These are phyloP conservation scores for Drosophila aff. DNA, from an alignment of 1,140 invertebrate genomes.

Conservation along the genomic window DNA sequence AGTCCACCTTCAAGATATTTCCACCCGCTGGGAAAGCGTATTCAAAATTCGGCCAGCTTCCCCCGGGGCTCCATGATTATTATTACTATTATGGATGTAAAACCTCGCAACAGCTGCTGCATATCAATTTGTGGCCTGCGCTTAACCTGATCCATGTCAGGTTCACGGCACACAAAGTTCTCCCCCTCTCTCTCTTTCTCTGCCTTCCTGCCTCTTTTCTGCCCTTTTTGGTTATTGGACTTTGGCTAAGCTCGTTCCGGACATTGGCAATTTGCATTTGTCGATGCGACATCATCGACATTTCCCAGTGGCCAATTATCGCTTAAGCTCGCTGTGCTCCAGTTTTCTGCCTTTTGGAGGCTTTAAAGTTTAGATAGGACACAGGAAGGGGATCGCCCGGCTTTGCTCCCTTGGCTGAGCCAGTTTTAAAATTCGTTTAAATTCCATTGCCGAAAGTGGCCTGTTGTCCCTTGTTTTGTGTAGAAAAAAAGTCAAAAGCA, in stretches of 20 bases:
- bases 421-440: slow-evolving; percentile 76
- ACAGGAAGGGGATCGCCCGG: slow-evolving; percentile 5
- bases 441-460: slow-evolving; percentile 71
- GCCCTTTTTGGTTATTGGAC: slow-evolving; percentile 16
- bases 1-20: no score
- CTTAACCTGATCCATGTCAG: slow-evolving; percentile 60
- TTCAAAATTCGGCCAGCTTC: slow-evolving; percentile 1
- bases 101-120: slow-evolving; percentile 75
- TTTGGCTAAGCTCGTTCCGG: slow-evolving; percentile 70
- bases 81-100: slow-evolving; percentile 63
- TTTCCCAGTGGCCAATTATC: slow-evolving; percentile 79
- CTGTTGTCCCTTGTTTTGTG: slow-evolving; percentile 17
- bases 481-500: slow-evolving; percentile 29
- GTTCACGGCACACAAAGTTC: slow-evolving; percentile 30
- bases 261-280: slow-evolving; percentile 78
- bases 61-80: slow-evolving; percentile 26
- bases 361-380: slow-evolving; percentile 51
- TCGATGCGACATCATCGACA: slow-evolving; percentile 65
- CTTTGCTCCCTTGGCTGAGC: not conserved
- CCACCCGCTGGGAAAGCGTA: slow-evolving; percentile 5
- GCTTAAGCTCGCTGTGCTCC: slow-evolving; percentile 61
- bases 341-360: slow-evolving; percentile 10
- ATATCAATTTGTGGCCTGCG: slow-evolving; percentile 71
- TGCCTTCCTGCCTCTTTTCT: not conserved
- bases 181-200: not conserved